Evolutionary conservation across 2,888 invertebrate genomes (phyloP).

Genomic region (Diaperis boleti): DNA sequence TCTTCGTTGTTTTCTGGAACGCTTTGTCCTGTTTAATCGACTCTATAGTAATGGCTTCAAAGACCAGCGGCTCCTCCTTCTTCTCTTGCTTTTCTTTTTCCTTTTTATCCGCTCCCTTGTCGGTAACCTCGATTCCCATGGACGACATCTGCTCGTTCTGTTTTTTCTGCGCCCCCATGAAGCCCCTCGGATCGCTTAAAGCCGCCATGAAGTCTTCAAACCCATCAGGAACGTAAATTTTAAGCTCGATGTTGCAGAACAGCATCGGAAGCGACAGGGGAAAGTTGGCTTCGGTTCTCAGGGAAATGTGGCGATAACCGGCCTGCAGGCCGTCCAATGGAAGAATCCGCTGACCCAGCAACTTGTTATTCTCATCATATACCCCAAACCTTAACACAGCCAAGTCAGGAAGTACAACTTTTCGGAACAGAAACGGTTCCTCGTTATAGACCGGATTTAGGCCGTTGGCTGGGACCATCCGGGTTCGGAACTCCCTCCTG

Average conservation of each 20-base stretch:
- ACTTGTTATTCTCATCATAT: slow-evolving; percentile 96
- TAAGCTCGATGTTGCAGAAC: slow-evolving; percentile 98
- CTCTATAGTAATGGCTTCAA: slow-evolving; percentile 92
- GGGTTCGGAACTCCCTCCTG: slow-evolving; percentile 95
- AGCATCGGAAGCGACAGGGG: slow-evolving; percentile 99
- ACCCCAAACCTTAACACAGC: slow-evolving; percentile 98
- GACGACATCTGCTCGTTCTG: slow-evolving; percentile 93
- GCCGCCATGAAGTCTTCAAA: slow-evolving; percentile 99
- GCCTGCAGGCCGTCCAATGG: slow-evolving; percentile 98
- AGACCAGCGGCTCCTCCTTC: slow-evolving; percentile 82
- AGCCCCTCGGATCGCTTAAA: slow-evolving; percentile 93
- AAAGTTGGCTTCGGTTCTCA: slow-evolving; percentile 98
- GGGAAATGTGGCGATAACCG: slow-evolving; percentile 97
- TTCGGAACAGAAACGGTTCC: slow-evolving; percentile 97
- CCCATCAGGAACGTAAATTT: slow-evolving; percentile 99
- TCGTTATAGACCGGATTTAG: slow-evolving; percentile 99
- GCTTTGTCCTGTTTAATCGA: slow-evolving; percentile 89
- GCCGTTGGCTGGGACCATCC: slow-evolving; percentile 97
- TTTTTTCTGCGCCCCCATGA: slow-evolving; percentile 88
- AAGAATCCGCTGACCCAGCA: slow-evolving; percentile 96
- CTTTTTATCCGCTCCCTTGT: slow-evolving; percentile 72
- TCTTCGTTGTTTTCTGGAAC: slow-evolving; percentile 91
- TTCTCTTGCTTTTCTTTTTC: slow-evolving; percentile 78
- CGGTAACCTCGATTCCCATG: slow-evolving; percentile 85
- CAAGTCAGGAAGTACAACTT: slow-evolving; percentile 97